Evolutionary conservation across 1,140 invertebrate species (phyloP), one percentile per base, ranked within the genome.

Genomic region (Orius laevigatus): DNA sequence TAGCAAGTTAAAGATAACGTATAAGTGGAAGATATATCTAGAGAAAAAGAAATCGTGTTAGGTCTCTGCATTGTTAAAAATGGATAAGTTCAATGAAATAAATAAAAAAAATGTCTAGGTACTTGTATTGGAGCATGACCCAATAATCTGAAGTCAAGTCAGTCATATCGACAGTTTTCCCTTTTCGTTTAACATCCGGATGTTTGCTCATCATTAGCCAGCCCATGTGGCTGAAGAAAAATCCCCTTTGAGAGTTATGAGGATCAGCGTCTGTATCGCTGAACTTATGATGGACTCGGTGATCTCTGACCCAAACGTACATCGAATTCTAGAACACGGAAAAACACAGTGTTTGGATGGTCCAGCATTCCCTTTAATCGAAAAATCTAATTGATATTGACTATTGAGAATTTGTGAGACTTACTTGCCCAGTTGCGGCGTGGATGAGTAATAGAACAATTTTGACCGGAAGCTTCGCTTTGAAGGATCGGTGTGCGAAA

Each of bases 61-160:
- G n/a, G n/a, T n/a, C n/a, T n/a, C n/a, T n/a, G n/a, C n/a, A n/a
- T n/a, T n/a, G n/a, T n/a, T n/a, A n/a, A n/a, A n/a, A n/a, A n/a
- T n/a, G n/a, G n/a, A n/a, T n/a, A n/a, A n/a, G n/a, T n/a, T n/a
- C n/a, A n/a, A n/a, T n/a, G n/a, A n/a, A n/a, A n/a, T n/a, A n/a
- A n/a, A n/a, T n/a, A n/a, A n/a, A n/a, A n/a, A n/a, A n/a, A n/a
- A n/a, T n/a, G n/a, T n/a, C n/a, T n/a, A n/a, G n/a, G n/a, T n/a
- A 74, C 72, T 65, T 78, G 59, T 75, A 71, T 61, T 88, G 84
- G 55, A 84, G 78, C 59, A 66, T 69, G n/a, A 82, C 70, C 2
- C 86, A 69, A 12, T 76, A 74, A 66, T 89, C 83, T 25, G 62
- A 65, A 50, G 72, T 63, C 15, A 88, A 63, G 59, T 89, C 84